A percentile compares a stretch with the other conserved stretches of the same genome.
Conservation (phyloP, 1,140 invertebrate genomes). For the Anastrepha ludens region DNA sequence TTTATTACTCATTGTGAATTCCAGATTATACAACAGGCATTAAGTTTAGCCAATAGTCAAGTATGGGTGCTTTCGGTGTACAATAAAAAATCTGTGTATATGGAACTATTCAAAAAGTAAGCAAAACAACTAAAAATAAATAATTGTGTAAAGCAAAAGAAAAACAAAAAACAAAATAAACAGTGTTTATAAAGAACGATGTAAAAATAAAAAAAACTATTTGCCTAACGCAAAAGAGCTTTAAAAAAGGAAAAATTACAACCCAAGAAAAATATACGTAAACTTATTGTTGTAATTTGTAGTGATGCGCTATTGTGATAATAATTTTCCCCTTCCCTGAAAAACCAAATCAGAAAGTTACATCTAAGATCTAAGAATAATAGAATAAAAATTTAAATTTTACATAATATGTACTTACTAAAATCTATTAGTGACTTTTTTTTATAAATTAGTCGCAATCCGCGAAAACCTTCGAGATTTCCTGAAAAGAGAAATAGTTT, state of each 20-base stretch:
- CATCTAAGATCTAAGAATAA: neutral
- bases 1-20: constrained; percentile 29
- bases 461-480: neutral
- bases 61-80: neutral
- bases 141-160: too few species aligned
- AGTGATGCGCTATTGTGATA: constrained; percentile 53
- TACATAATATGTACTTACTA: neutral
- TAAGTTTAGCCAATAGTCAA: neutral
- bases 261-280: constrained; percentile 17
- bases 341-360: neutral
- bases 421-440: neutral
- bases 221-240: neutral
- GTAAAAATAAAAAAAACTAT: neutral
- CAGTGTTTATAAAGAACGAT: too few species aligned
- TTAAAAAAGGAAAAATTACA: constrained; percentile 29
- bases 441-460: constrained; percentile 24
- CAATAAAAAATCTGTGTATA: neutral
- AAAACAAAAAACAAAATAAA: neutral
- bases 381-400: neutral
- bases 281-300: constrained; percentile 49
- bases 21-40: neutral
- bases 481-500: constrained; percentile 26
- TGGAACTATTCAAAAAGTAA: neutral
- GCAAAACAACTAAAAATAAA: too few species aligned
- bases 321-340: constrained; percentile 3